These are phyloP conservation scores for Muscicapa adusta DNA, from an alignment of 2,113 vertebrate species.

Conservation along the genomic window DNA sequence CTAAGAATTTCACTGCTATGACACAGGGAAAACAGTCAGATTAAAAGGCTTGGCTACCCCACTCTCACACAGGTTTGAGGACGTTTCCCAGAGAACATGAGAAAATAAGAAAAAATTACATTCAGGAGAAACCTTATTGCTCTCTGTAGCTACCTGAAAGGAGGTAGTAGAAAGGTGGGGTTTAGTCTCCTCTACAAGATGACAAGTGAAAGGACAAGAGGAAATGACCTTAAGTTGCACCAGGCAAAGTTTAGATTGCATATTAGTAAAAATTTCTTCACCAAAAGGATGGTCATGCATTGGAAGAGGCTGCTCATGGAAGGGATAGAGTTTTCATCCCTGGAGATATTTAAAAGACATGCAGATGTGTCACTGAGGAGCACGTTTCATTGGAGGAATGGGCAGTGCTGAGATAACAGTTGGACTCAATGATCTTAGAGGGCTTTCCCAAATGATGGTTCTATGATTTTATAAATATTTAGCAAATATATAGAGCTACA, in stretches of 20 bases:
- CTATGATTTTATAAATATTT: not conserved
- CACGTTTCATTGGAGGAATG: not conserved
- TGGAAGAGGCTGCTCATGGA: not conserved
- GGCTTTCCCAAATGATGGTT: not conserved
- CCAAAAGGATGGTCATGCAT: not conserved
- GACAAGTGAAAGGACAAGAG: not conserved
- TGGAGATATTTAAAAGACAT: not conserved
- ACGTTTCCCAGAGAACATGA: not conserved
- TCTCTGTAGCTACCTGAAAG: not conserved
- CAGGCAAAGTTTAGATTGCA: not conserved
- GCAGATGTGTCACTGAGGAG: not conserved
- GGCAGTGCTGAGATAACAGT: not conserved
- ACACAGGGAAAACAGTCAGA: rapidly evolving
- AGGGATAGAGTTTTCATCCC: not conserved
- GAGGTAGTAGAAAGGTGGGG: not conserved
- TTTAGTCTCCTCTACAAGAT: not conserved
- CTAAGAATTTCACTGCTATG: not conserved
- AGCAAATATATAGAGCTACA: not conserved
- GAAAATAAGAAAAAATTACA: not conserved
- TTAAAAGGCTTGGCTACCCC: not conserved
- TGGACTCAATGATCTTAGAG: not conserved
- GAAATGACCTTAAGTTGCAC: not conserved
- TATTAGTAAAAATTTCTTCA: not conserved
- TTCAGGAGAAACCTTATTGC: not conserved
- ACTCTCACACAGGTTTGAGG: not conserved